Evolutionary conservation across 2,797 vertebrate genomes (phyloP), one percentile per base, ranked within the genome.

Genomic region (Melanotaenia maccullochi): DNA sequence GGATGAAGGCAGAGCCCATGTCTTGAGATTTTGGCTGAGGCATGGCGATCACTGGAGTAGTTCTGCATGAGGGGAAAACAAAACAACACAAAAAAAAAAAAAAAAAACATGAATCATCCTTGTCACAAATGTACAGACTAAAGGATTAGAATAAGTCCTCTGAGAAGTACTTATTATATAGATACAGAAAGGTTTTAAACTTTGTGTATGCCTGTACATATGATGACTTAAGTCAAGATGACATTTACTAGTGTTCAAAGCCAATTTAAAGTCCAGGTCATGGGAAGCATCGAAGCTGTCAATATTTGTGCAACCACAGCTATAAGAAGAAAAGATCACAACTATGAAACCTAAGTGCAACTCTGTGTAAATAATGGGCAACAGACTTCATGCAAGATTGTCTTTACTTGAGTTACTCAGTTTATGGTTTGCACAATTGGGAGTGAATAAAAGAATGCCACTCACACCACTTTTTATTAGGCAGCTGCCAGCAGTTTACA

Each of bases 1-100:
- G 97, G 89, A 98, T 97, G 93, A 97, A 97, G 91, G 97, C 97
- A 0, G 95, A 95, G 67, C 97, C 97, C 71, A 96, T 95, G 85
- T 98, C 96, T 61, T 86, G 76, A 69, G 86, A 64, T 87, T 97
- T 98, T 1, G 59, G 6, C 1, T 90, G 89, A 52, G 96, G 92
- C 97, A 98, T 97, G 20, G 73, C 58, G 2, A 82, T 81, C 60
- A 71, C 65, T 84, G 72, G 60, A 83, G 79, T 68, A 68, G 73
- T 89, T 62, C 94, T 95, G 75, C 51, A 78, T 67, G 14, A 30
- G 28, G 28, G 4, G 28, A 30, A 30, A 30, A 30, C 28, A 30
- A 30, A 30, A 33, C 6, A 33, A 32, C n/a, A 7, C 0, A 40
- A 18, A 57, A 25, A 32, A 25, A 54, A 11, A 16, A 33, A 36